Conservation (phyloP, 2,888 invertebrate species). For the Volucella inanis region DNA sequence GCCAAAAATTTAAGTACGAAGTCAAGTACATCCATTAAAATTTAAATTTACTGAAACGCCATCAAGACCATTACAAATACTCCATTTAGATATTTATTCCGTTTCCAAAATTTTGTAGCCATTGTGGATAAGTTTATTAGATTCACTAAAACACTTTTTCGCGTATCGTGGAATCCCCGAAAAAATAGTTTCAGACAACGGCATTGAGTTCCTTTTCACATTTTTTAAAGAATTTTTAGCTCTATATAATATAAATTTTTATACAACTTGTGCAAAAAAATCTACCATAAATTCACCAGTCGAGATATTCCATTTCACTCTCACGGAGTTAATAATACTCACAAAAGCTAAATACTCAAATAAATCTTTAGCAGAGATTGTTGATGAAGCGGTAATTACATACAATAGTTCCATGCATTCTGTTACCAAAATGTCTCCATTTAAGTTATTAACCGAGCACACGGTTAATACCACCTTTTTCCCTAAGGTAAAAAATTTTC, state of each 20-base stretch:
- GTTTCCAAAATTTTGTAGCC: constrained; percentile 20
- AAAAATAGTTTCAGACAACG: constrained; percentile 36
- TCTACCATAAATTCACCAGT: constrained; percentile 55
- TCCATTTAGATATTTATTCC: constrained; percentile 43
- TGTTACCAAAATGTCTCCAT: constrained; percentile 44
- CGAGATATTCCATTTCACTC: constrained; percentile 56
- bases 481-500: background rate
- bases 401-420: constrained; percentile 56
- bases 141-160: constrained; percentile 42
- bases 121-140: constrained; percentile 24
- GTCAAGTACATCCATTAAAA: background rate
- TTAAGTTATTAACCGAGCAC: constrained; percentile 39
- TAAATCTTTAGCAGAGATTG: constrained; percentile 25
- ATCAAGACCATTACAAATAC: constrained; percentile 25
- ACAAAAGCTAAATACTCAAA: constrained; percentile 12
- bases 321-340: constrained; percentile 41
- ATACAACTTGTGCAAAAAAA: constrained; percentile 40
- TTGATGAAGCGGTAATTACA: constrained; percentile 42
- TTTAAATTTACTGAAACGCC: constrained; percentile 26
- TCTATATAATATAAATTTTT: constrained; percentile 35
- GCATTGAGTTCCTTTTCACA: constrained; percentile 42
- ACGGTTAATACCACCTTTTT: constrained; percentile 6
- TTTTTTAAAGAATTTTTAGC: constrained; percentile 35
- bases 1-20: background rate
- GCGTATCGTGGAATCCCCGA: constrained; percentile 41